A percentile compares a stretch with the other conserved stretches of the same genome.
phyloP scores from a whole-genome alignment of 2,888 invertebrate genomes.

The Lasioglossum oenotherae region DNA sequence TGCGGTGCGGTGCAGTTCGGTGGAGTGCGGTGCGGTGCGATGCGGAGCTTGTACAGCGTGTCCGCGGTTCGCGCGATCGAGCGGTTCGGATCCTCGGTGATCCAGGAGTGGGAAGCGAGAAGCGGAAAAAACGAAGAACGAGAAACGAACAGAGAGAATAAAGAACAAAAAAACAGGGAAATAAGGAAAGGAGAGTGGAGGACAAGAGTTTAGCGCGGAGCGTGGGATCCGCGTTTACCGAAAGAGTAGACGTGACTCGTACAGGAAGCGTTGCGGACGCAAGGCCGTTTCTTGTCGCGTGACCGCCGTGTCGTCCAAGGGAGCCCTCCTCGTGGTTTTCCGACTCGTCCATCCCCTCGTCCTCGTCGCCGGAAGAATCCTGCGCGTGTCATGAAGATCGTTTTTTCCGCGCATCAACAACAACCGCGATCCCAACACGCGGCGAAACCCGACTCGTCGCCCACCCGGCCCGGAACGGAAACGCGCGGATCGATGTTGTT shows the following conservation, averaged over 20 bases:
- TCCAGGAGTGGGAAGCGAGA: not conserved
- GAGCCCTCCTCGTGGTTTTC: constrained; percentile 82
- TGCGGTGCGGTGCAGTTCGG: not conserved
- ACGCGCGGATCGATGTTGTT: not conserved
- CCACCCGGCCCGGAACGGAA: not conserved
- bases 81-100: not conserved
- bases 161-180: not conserved
- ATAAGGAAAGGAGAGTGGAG: not conserved
- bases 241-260: constrained; percentile 81
- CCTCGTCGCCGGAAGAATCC: constrained; percentile 83
- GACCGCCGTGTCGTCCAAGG: constrained; percentile 78
- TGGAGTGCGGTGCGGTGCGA: not conserved
- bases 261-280: constrained; percentile 83
- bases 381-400: constrained; percentile 55
- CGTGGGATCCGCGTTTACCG: constrained; percentile 78
- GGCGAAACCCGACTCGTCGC: not conserved
- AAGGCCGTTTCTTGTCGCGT: constrained; percentile 81
- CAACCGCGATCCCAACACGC: not conserved
- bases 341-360: constrained; percentile 82
- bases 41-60: not conserved
- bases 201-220: not conserved
- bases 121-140: not conserved
- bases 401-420: not conserved
- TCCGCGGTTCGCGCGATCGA: not conserved
- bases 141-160: not conserved